Conservation (phyloP, 92 coral and sea anemone species). For the Umimayanthus chanpuru region DNA sequence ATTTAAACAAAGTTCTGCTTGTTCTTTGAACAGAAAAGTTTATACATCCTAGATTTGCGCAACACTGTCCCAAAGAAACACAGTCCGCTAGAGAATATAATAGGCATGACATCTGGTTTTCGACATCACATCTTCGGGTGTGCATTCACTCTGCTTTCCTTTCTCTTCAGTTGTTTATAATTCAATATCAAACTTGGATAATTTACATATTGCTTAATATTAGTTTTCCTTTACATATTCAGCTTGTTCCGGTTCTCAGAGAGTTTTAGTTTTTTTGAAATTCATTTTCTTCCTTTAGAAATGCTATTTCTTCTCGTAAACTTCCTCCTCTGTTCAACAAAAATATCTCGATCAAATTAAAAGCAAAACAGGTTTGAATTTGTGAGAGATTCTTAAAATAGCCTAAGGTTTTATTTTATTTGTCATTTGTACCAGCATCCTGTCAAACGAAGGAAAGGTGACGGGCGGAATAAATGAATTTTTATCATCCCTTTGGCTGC, state of each 20-base stretch:
- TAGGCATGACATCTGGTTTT: not conserved
- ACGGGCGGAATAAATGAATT: conserved; percentile 4
- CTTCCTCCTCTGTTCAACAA: not conserved
- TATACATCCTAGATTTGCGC: not conserved
- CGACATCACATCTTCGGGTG: not conserved
- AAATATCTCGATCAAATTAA: not conserved
- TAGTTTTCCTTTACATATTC: conserved; percentile 33
- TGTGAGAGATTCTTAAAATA: not conserved
- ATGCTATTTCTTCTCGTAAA: not conserved
- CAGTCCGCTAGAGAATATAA: not conserved
- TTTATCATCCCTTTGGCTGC: not conserved
- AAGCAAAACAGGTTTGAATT: not conserved
- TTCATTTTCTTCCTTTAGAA: not conserved
- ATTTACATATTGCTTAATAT: conserved; percentile 43
- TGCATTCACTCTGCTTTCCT: not conserved
- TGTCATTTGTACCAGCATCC: not conserved
- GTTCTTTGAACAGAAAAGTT: not conserved
- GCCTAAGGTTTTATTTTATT: not conserved
- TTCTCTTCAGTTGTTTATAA: not conserved
- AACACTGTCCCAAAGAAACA: not conserved
- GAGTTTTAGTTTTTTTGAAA: not conserved
- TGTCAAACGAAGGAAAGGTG: not conserved
- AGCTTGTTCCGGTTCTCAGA: conserved; percentile 33
- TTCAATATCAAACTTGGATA: not conserved
- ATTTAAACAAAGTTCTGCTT: not conserved